Evolutionary conservation across 2,797 vertebrate genomes (phyloP).

Genomic region (Hirundo rustica): DNA sequence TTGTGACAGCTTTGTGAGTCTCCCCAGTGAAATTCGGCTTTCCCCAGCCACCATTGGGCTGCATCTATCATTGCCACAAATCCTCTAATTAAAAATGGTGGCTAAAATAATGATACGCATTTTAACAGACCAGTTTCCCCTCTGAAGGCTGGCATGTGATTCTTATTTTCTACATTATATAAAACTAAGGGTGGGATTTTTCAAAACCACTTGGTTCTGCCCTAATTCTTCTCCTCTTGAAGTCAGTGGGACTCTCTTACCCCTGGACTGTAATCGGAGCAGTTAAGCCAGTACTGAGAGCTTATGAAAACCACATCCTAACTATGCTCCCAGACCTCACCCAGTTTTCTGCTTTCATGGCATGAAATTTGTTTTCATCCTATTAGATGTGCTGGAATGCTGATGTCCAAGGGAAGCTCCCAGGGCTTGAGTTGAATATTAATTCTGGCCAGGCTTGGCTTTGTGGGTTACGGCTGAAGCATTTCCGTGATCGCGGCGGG

Average conservation of each 20-base stretch:
- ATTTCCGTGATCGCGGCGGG: neutral
- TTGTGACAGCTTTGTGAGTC: neutral
- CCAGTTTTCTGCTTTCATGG: conserved; percentile 62
- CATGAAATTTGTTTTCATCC: conserved; percentile 58
- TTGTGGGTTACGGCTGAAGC: conserved; percentile 10
- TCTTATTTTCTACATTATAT: conserved; percentile 7
- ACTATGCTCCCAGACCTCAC: conserved; percentile 55
- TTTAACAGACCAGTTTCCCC: neutral
- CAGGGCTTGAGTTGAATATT: conserved; percentile 14
- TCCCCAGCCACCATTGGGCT: neutral
- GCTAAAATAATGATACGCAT: neutral
- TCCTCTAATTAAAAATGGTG: neutral
- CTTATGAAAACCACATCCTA: conserved; percentile 61
- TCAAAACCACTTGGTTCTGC: conserved; percentile 36
- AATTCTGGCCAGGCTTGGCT: conserved; percentile 42
- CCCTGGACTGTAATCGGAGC: conserved; percentile 15
- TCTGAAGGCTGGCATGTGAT: conserved; percentile 36
- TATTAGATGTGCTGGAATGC: conserved; percentile 45
- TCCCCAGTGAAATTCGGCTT: neutral
- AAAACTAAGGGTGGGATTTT: conserved; percentile 47
- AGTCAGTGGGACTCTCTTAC: conserved; percentile 25
- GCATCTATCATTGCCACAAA: neutral
- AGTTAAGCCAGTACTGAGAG: conserved; percentile 21
- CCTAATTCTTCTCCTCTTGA: conserved; percentile 15
- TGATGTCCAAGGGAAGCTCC: conserved; percentile 44